Conservation (phyloP, 37 sponge, comb jelly and placozoan genomes). For the Diacarnus erythraeanus region DNA sequence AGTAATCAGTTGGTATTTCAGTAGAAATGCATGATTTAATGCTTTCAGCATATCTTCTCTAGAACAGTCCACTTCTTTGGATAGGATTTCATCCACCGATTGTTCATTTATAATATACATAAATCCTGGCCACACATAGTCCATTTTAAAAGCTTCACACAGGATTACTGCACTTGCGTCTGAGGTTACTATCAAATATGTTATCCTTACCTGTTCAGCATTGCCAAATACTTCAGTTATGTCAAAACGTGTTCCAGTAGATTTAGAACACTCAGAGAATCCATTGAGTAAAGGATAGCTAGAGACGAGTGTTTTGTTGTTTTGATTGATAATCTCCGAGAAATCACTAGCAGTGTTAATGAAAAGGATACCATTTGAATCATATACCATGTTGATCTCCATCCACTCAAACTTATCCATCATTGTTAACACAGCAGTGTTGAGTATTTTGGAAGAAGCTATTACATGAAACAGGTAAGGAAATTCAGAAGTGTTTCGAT, state of each 20-base stretch:
- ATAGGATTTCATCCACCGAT: neutral
- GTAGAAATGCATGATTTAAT: slow-evolving; percentile 12
- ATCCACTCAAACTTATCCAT: slow-evolving; percentile 21
- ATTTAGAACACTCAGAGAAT: too few relatives aligned
- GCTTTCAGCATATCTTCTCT: slow-evolving; percentile 11
- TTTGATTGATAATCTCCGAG: neutral
- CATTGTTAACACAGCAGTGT: slow-evolving; percentile 11
- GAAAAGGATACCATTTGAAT: neutral
- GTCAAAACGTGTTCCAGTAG: neutral
- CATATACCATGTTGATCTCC: slow-evolving; percentile 3
- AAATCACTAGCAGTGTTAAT: slow-evolving; percentile 4
- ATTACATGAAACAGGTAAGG: slow-evolving; percentile 9
- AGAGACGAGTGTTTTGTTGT: neutral
- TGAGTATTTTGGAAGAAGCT: slow-evolving; percentile 8
- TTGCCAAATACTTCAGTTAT: neutral
- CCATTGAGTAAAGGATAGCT: neutral
- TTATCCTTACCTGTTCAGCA: slow-evolving; percentile 16
- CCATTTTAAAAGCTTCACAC: slow-evolving; percentile 21
- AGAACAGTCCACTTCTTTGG: neutral
- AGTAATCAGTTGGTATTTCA: neutral
- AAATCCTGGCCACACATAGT: slow-evolving; percentile 31
- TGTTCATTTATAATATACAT: slow-evolving; percentile 33
- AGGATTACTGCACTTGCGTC: slow-evolving; percentile 5
- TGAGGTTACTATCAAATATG: neutral
- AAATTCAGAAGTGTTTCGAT: neutral